Evolutionary conservation across 1,140 invertebrate species (phyloP).

Genomic region (Lucilia sericata): DNA sequence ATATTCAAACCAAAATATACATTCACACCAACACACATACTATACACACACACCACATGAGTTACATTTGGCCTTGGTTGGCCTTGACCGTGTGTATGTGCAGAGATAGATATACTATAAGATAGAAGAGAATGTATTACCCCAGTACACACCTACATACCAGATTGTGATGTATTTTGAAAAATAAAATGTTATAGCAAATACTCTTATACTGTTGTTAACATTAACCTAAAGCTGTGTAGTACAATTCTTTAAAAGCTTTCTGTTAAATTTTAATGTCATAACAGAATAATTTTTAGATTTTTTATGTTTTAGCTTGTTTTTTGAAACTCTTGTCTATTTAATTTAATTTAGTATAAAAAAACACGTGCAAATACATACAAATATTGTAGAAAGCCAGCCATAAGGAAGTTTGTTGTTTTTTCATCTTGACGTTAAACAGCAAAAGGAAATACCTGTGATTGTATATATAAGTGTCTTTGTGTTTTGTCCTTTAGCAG

Average conservation of each 20-base stretch:
- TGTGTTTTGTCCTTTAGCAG: no score
- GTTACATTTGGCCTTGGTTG: constrained; percentile 47
- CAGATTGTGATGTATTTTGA: neutral
- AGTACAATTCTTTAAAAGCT: neutral
- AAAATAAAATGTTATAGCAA: no score
- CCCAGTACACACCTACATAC: neutral
- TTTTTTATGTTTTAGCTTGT: neutral
- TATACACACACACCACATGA: neutral
- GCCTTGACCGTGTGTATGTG: constrained; percentile 47
- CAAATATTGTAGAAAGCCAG: neutral
- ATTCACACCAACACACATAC: neutral
- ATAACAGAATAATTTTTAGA: neutral
- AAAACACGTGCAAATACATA: constrained; percentile 2
- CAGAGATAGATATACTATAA: neutral
- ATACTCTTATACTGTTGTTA: neutral
- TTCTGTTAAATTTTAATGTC: neutral
- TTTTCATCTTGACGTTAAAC: neutral
- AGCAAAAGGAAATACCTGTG: neutral
- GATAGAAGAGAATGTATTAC: neutral
- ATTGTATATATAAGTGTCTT: neutral
- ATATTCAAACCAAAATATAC: no score
- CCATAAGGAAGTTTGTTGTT: neutral
- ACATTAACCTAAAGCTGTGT: neutral
- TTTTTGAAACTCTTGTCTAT: neutral
- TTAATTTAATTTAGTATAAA: neutral